Evolutionary conservation across 2,113 vertebrate species (phyloP).

Genomic region (Lethenteron reissneri): DNA sequence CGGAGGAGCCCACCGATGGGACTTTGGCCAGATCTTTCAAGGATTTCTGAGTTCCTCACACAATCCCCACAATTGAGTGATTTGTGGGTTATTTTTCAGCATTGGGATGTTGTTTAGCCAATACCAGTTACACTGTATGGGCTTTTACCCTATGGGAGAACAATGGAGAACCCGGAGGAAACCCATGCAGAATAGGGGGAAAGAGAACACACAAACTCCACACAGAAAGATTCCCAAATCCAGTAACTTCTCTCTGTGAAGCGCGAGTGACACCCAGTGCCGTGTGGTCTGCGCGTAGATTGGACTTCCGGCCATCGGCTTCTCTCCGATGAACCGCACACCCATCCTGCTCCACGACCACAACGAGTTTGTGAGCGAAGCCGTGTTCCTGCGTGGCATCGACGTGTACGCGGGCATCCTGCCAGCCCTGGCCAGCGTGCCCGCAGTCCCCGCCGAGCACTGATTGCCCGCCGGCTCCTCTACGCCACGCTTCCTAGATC

Average conservation of each 20-base stretch:
- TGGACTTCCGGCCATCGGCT: constrained; percentile 60
- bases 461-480: constrained; percentile 13
- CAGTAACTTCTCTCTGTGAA: not conserved
- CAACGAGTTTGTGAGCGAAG: constrained; percentile 62
- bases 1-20: too few species aligned
- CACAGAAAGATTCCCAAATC: not conserved
- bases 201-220: not conserved
- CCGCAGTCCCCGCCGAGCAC: constrained; percentile 22
- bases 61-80: too few species aligned
- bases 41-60: too few species aligned
- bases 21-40: too few species aligned
- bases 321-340: constrained; percentile 78
- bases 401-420: constrained; percentile 47
- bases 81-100: too few species aligned
- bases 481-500: too few species aligned
- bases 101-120: too few species aligned
- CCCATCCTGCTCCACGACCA: constrained; percentile 77
- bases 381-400: constrained; percentile 58
- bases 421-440: constrained; percentile 34
- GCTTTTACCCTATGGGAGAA: too few species aligned
- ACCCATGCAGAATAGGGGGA: too few species aligned
- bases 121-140: too few species aligned
- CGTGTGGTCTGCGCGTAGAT: constrained; percentile 21
- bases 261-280: not conserved
- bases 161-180: too few species aligned